These are phyloP conservation scores for Glaucomys volans DNA, from an alignment of 2,113 vertebrate species.

Conservation along the genomic window DNA sequence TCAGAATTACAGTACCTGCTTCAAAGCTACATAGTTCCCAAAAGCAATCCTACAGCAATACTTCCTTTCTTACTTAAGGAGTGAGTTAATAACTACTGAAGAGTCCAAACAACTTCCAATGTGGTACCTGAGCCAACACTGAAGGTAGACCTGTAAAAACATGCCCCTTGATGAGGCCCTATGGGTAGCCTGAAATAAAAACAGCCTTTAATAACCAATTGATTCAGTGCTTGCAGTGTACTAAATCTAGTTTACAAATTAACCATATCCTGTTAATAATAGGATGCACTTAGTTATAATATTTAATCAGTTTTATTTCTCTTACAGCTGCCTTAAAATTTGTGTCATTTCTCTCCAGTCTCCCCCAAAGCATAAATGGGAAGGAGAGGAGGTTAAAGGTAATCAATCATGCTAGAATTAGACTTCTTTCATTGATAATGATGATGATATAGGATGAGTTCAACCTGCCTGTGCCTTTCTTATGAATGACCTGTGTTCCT, in stretches of 20 bases:
- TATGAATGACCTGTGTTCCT: not conserved
- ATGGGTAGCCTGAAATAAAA: constrained; percentile 62
- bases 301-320: constrained; percentile 28
- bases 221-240: constrained; percentile 10
- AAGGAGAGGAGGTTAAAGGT: not conserved
- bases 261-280: constrained; percentile 26
- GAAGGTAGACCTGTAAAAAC: constrained; percentile 33
- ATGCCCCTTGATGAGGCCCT: constrained; percentile 3
- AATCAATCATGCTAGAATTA: not conserved
- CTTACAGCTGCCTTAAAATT: constrained; percentile 51
- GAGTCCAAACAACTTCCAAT: constrained; percentile 35
- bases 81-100: constrained; percentile 14
- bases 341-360: not conserved
- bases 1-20: not conserved
- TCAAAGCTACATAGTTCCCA: not conserved
- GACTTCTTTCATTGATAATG: constrained; percentile 38
- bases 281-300: constrained; percentile 2
- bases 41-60: constrained; percentile 35
- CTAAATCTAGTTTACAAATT: constrained; percentile 60
- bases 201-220: constrained; percentile 43
- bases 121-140: not conserved
- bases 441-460: not conserved
- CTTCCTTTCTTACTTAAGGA: constrained; percentile 33
- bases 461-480: not conserved
- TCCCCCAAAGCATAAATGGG: not conserved